Base-by-base conservation (phyloP, 2,113 vertebrate species). In the Eleginops maclovinus region DNA sequence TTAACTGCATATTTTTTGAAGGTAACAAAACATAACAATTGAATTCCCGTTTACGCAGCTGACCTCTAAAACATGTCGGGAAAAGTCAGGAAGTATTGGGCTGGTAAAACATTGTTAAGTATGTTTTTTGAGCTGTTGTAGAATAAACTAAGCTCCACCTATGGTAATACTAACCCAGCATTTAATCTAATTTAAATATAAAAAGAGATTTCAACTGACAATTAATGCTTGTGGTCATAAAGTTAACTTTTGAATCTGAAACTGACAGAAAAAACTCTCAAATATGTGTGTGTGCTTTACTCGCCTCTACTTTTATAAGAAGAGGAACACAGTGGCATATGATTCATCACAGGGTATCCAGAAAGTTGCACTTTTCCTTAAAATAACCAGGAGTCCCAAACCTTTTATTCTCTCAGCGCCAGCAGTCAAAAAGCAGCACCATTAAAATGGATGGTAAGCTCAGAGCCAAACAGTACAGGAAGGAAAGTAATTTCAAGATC, bases 401-500 rank as follows among this genome's bases (percentile, higher is more conserved):
- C 72, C 76, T 69, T 72, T 62, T 80, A 66, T 72, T 74, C 55
- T 31, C 16, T 81, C 64, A 61, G 31, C 50, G 69, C 54, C 69
- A 56, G 74, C 78, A 77, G 74, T 84, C 71, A 80, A 77, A 83
- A 65, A 75, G 79, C 67, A 78, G 54, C 66, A 36, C 47, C 72
- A 77, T 83, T 86, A 81, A 83, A 86, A 88, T n/a, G 46, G 61
- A 87, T 74, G 62, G 36, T 31, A 17, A 58, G 76, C 85, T 77
- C 63, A 46, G 70, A 87, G 87, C 82, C 83, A 85, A 89, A 87
- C 76, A 43, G 26, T 66, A 83, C 58, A 82, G 74, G 87, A 66
- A 24, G 75, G 60, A 79, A 76, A 84, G 86, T 71, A 51, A 76
- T 84, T 84, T 89, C 79, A 68, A 88, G 81, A 90, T 87, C 83